Percentiles rank a stretch among this genome's conserved stretches.
Conservation (phyloP, 1,140 invertebrate genomes). For the Drosophila miranda region DNA sequence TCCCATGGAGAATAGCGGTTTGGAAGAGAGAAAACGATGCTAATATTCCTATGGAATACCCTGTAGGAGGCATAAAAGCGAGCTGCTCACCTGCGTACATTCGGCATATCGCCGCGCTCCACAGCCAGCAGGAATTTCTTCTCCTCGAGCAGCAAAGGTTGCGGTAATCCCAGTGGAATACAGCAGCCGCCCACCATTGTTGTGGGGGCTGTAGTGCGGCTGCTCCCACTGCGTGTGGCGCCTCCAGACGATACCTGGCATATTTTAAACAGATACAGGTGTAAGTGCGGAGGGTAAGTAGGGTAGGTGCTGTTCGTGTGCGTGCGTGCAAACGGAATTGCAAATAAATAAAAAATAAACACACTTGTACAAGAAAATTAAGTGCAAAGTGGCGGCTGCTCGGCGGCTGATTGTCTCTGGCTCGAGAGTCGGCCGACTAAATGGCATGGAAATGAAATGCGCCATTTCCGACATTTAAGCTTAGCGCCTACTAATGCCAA, state of each 20-base stretch:
- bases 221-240: constrained; percentile 11
- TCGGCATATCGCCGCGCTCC: constrained; percentile 91
- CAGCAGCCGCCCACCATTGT: constrained; percentile 66
- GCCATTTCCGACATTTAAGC: constrained; percentile 52
- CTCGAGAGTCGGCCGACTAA: constrained; percentile 44
- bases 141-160: constrained; percentile 89
- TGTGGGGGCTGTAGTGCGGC: constrained; percentile 47
- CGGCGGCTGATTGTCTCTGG: constrained; percentile 33
- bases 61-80: neutral
- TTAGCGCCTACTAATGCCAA: constrained; percentile 22
- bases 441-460: constrained; percentile 58
- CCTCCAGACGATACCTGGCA: constrained; percentile 57
- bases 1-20: neutral
- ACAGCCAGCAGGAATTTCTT: constrained; percentile 93
- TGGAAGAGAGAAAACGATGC: constrained; percentile 24
- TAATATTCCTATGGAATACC: neutral
- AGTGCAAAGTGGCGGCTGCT: constrained; percentile 71
- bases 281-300: constrained; percentile 3
- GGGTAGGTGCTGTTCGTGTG: constrained; percentile 14
- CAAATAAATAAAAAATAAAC: constrained; percentile 79
- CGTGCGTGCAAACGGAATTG: constrained; percentile 48
- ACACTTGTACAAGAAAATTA: constrained; percentile 65
- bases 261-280: constrained; percentile 37
- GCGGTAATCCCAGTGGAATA: constrained; percentile 86
- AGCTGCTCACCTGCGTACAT: constrained; percentile 87